Conservation (phyloP, 2,888 invertebrate genomes). For the Hirtodrosophila alboralis region DNA sequence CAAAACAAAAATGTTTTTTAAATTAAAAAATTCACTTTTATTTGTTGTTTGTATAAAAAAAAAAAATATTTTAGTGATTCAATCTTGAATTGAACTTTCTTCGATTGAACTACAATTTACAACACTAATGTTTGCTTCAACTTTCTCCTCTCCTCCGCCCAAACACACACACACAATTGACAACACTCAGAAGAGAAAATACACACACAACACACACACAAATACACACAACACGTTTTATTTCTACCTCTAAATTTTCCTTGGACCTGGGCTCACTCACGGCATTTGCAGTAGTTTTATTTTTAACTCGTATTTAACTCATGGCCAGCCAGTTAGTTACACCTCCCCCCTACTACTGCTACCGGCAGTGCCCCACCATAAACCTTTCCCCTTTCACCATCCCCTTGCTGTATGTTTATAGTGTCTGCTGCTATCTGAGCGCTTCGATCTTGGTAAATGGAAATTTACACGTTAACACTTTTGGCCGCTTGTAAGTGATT, state of each 20-base stretch:
- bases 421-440: constrained; percentile 56
- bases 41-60: no score
- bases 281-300: constrained; percentile 62
- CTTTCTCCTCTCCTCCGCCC: no score
- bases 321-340: constrained; percentile 8
- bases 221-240: constrained; percentile 41
- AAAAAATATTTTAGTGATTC: no score
- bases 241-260: constrained; percentile 55
- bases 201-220: constrained; percentile 16
- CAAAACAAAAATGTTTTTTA: no score
- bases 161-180: no score
- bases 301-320: constrained; percentile 63
- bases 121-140: no score
- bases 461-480: constrained; percentile 83
- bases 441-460: constrained; percentile 76
- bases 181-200: constrained; percentile 4
- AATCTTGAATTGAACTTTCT: no score
- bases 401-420: constrained; percentile 67
- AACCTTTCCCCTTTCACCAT: constrained; percentile 10
- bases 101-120: no score
- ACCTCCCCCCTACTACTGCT: constrained; percentile 6
- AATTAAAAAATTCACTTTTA: no score
- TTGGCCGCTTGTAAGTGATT: constrained; percentile 80
- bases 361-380: constrained; percentile 1
- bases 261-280: constrained; percentile 54